phyloP scores from a whole-genome alignment of 2,888 invertebrate genomes.

The Chymomyza amoena region DNA sequence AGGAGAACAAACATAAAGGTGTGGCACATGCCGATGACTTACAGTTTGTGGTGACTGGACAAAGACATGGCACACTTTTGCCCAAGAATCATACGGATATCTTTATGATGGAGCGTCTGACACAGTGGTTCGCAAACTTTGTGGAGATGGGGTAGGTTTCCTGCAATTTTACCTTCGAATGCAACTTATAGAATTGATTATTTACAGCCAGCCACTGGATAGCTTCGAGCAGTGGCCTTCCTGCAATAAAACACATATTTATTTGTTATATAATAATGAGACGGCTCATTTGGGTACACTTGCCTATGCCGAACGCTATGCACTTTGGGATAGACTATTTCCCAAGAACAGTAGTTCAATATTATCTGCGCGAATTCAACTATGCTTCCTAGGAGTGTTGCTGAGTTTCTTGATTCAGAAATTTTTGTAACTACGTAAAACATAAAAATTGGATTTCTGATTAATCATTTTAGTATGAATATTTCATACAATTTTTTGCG shows the following conservation, averaged over 20 bases:
- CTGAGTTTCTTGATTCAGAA: not conserved
- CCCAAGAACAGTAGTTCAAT: slow-evolving; percentile 21
- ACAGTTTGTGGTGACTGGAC: slow-evolving; percentile 63
- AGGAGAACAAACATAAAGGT: slow-evolving; percentile 75
- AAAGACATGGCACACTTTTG: slow-evolving; percentile 65
- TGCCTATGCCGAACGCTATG: slow-evolving; percentile 43
- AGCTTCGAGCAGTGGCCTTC: not conserved
- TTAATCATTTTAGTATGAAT: no score
- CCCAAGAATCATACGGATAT: slow-evolving; percentile 72
- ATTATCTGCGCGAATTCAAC: not conserved
- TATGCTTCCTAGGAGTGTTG: not conserved
- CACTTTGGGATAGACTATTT: slow-evolving; percentile 66
- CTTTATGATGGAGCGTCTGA: slow-evolving; percentile 77
- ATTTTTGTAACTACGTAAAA: not conserved
- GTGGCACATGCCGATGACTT: slow-evolving; percentile 71
- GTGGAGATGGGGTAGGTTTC: slow-evolving; percentile 65
- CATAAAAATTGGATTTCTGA: no score
- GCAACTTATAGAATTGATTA: not conserved
- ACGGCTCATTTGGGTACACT: not conserved
- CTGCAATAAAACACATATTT: not conserved
- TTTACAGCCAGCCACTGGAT: slow-evolving; percentile 1
- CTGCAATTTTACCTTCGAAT: not conserved
- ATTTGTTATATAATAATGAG: not conserved
- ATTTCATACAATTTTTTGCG: no score
- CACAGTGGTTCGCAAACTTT: slow-evolving; percentile 77